A percentile compares a stretch with the other conserved stretches of the same genome.
Conservation (phyloP, 2,113 vertebrate species). For the Cavia aperea region DNA sequence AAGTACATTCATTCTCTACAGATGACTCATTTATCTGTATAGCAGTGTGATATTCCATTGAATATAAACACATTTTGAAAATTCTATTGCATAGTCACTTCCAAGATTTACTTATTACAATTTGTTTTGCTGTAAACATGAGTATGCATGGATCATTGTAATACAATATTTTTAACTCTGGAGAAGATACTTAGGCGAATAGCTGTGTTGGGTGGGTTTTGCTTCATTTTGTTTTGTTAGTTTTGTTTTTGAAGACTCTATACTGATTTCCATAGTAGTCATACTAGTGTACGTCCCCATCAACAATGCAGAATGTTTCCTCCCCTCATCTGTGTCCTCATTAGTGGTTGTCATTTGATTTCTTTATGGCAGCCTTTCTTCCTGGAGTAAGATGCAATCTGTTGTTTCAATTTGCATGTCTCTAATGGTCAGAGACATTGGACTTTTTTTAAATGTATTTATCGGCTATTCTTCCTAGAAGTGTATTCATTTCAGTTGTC, state of each 20-base stretch:
- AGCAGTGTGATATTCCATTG: neutral
- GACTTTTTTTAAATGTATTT: neutral
- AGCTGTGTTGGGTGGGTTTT: neutral
- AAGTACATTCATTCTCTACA: neutral
- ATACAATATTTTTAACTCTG: neutral
- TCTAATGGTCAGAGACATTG: neutral
- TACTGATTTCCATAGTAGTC: neutral
- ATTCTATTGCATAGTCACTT: neutral
- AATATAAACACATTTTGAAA: neutral
- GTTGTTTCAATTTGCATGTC: neutral
- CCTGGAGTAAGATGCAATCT: neutral
- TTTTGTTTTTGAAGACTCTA: neutral
- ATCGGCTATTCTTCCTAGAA: neutral
- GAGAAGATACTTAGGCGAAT: neutral
- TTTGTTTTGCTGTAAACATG: neutral
- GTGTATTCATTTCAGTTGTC: neutral
- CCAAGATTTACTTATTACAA: neutral
- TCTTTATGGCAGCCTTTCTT: neutral
- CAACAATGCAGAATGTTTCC: neutral
- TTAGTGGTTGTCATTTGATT: neutral
- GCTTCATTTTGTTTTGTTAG: neutral
- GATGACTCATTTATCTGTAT: neutral
- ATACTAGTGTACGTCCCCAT: neutral
- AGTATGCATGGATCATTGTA: neutral
- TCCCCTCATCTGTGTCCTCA: neutral